Evolutionary conservation across 2,888 invertebrate species (phyloP).

Genomic region (Tiliacea aurago): DNA sequence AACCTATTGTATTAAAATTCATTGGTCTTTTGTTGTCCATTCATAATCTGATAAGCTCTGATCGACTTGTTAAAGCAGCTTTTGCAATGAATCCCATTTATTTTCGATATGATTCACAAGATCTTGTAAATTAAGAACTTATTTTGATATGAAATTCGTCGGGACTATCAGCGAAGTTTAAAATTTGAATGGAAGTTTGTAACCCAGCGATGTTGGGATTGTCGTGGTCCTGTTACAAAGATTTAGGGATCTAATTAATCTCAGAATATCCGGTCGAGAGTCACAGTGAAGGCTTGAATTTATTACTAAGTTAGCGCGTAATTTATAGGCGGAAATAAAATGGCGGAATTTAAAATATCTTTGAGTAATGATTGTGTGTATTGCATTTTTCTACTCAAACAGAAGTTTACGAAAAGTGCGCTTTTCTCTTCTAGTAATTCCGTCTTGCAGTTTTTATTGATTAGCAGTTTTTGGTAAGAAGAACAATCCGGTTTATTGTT

Average conservation of each 20-base stretch:
- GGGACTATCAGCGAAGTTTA: constrained; percentile 62
- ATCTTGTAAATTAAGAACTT: constrained; percentile 30
- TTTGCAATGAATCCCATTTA: constrained; percentile 28
- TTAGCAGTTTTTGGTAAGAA: not conserved
- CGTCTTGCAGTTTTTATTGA: not conserved
- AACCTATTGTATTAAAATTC: constrained; percentile 49
- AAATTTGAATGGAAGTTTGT: constrained; percentile 72
- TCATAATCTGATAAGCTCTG: constrained; percentile 38
- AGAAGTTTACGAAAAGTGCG: not conserved
- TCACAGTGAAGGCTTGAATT: constrained; percentile 64
- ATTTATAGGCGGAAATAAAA: constrained; percentile 46
- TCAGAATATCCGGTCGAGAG: constrained; percentile 69
- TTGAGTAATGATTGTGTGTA: constrained; percentile 7
- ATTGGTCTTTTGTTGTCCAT: constrained; percentile 41
- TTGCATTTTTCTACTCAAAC: constrained; percentile 1
- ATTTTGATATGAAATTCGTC: constrained; percentile 47
- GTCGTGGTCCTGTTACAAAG: constrained; percentile 75
- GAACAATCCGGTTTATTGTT: not conserved
- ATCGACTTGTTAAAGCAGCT: constrained; percentile 34
- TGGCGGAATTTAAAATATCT: constrained; percentile 10
- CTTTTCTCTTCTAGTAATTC: not conserved
- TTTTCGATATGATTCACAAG: constrained; percentile 36
- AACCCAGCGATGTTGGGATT: constrained; percentile 67
- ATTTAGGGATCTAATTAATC: constrained; percentile 77
- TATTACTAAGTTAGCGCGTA: constrained; percentile 56